Conservation (phyloP, 2,888 invertebrate genomes). For the Boloria selene region DNA sequence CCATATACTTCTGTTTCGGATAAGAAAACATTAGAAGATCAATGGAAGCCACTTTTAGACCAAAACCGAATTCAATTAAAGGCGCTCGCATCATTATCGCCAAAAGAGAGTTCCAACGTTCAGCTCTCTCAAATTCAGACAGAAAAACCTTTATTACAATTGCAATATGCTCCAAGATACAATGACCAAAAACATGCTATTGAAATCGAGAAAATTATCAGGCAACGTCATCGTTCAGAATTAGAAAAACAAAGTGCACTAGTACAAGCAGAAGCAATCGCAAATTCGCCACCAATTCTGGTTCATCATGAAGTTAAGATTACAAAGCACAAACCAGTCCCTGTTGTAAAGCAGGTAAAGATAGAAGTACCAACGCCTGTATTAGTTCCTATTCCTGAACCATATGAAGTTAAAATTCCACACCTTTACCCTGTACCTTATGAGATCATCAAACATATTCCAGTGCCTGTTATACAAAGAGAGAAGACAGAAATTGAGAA, state of each 20-base stretch:
- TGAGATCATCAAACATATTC: constrained; percentile 49
- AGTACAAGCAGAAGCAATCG: constrained; percentile 52
- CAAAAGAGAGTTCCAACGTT: constrained; percentile 20
- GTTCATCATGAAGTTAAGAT: constrained; percentile 51
- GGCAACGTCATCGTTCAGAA: constrained; percentile 42
- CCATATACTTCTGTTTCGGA: constrained; percentile 41
- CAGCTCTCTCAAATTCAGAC: not conserved
- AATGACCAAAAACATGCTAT: constrained; percentile 53
- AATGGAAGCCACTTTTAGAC: constrained; percentile 39
- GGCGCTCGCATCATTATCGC: constrained; percentile 25
- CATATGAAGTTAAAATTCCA: constrained; percentile 49
- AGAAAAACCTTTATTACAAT: constrained; percentile 40
- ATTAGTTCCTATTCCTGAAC: constrained; percentile 55
- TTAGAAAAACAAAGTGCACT: constrained; percentile 55
- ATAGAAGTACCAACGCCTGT: constrained; percentile 47
- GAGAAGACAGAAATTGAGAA: constrained; percentile 50
- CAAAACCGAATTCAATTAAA: constrained; percentile 42
- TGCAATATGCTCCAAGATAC: constrained; percentile 57
- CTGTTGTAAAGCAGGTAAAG: constrained; percentile 47
- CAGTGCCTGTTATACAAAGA: constrained; percentile 47
- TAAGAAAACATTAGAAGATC: constrained; percentile 36
- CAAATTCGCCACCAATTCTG: constrained; percentile 49
- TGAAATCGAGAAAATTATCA: constrained; percentile 54
- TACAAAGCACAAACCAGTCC: constrained; percentile 47
- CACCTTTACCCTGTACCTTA: constrained; percentile 51